Base-by-base conservation (phyloP, 2,113 vertebrate genomes). In the Hippocampus abdominalis region DNA sequence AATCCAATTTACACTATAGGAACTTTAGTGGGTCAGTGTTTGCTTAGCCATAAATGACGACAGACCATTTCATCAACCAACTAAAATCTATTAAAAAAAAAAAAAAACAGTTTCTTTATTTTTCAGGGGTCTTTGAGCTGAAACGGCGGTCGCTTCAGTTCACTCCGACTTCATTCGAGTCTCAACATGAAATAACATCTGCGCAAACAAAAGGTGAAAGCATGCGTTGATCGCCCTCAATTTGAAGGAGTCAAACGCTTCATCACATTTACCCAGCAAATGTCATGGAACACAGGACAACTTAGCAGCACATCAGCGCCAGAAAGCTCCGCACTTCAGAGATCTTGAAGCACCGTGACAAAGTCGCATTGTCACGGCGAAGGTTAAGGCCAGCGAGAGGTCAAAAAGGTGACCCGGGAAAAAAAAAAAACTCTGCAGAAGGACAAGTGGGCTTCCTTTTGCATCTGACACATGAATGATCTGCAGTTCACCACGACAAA, bases 291-390 rank as follows among this genome's bases (percentile, higher is more conserved):
- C 48, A 49, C 48, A 39, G 63, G 68, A 78, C 54, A 64, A 65
- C 42, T 42, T 13, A 27, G 53, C 44, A 66, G 42, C 69, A 63
- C 70, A 76, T 69, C 72, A 72, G 75, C 72, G 76, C 77, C 72
- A 81, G 75, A 80, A 80, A 82, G 69, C 61, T 46, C 3, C 6
- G 1, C 79, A 79, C 79, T 82, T 77, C 69, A 77, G 73, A 70
- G 75, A 8, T 42, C 44, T 81, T 76, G 82, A 72, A 77, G 66
- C 1, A 1, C 20, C 13, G 73, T 69, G 46, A 77, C 83, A 75
- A 75, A 78, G 68, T 36, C 0, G 27, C 8, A 16, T 56, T n/a
- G 40, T 12, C 3, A 13, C 59, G 53, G 32, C 20, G 21, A 66
- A 73, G 44, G 51, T 3, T 16, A 36, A 63, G 71, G 77, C 72